Percentiles rank a stretch among this genome's conserved stretches.
phyloP scores from a whole-genome alignment of 2,888 invertebrate species.

The Drepanosiphum platanoidis region DNA sequence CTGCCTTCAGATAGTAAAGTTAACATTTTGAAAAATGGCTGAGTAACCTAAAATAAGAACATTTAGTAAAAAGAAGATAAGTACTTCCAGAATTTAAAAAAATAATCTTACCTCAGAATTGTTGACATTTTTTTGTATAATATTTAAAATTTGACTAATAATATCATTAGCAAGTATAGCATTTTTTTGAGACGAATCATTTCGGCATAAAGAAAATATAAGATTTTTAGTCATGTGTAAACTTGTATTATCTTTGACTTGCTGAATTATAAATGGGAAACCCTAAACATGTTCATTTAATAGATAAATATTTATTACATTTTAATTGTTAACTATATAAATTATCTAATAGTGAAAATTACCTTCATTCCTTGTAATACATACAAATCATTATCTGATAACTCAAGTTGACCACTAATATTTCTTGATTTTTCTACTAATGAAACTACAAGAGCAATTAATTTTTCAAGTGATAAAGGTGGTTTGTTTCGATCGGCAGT shows the following conservation, averaged over 20 bases:
- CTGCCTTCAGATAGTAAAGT: slow-evolving; percentile 83
- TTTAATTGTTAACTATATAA: neutral
- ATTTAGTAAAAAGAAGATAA: neutral
- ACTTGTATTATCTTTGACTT: slow-evolving; percentile 93
- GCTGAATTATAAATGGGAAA: slow-evolving; percentile 93
- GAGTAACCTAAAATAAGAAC: slow-evolving; percentile 73
- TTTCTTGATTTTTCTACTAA: slow-evolving; percentile 89
- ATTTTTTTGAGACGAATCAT: slow-evolving; percentile 73
- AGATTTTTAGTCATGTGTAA: slow-evolving; percentile 90
- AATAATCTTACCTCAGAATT: slow-evolving; percentile 75
- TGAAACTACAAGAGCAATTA: slow-evolving; percentile 90
- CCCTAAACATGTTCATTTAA: slow-evolving; percentile 71
- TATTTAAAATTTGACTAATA: slow-evolving; percentile 88
- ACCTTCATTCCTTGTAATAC: slow-evolving; percentile 89
- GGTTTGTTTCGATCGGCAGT: slow-evolving; percentile 82
- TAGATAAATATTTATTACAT: neutral
- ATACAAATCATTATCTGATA: slow-evolving; percentile 81
- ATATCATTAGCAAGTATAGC: slow-evolving; percentile 88
- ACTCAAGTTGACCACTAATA: slow-evolving; percentile 75
- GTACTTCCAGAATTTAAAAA: neutral
- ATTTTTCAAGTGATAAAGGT: slow-evolving; percentile 87
- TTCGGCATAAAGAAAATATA: slow-evolving; percentile 86
- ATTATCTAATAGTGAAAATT: slow-evolving; percentile 64
- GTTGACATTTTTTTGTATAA: slow-evolving; percentile 80
- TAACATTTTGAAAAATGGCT: slow-evolving; percentile 91